Conservation (phyloP, 2,797 vertebrate species). For the Aldrovandia affinis region DNA sequence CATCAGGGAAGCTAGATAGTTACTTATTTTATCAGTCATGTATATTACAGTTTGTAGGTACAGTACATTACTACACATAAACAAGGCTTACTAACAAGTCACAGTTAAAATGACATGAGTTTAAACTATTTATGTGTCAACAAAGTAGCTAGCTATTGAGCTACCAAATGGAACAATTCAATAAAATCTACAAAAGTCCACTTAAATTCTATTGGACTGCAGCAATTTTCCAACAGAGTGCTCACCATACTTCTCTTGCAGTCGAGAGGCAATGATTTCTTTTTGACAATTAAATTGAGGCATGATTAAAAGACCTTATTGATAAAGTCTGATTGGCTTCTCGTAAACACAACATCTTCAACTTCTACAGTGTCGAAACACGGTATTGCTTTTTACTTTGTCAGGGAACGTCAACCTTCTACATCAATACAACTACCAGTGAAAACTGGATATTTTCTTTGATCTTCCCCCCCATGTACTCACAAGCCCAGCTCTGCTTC, state of each 20-base stretch:
- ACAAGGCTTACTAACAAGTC: background rate
- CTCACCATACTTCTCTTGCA: background rate
- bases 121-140: background rate
- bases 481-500: background rate
- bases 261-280: background rate
- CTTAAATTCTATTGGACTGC: too few species aligned
- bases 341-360: background rate
- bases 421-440: background rate
- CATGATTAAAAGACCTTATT: background rate
- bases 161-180: background rate
- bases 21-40: background rate
- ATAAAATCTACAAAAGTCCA: too few species aligned
- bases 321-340: background rate
- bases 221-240: too few species aligned
- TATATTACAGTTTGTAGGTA: background rate
- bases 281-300: background rate
- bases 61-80: background rate
- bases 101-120: background rate
- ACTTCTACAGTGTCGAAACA: background rate
- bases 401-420: background rate
- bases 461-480: background rate
- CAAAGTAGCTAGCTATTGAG: background rate
- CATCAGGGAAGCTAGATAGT: background rate
- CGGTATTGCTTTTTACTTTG: background rate
- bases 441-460: background rate